Base-by-base conservation (phyloP, 2,113 vertebrate species). In the Clinocottus analis region DNA sequence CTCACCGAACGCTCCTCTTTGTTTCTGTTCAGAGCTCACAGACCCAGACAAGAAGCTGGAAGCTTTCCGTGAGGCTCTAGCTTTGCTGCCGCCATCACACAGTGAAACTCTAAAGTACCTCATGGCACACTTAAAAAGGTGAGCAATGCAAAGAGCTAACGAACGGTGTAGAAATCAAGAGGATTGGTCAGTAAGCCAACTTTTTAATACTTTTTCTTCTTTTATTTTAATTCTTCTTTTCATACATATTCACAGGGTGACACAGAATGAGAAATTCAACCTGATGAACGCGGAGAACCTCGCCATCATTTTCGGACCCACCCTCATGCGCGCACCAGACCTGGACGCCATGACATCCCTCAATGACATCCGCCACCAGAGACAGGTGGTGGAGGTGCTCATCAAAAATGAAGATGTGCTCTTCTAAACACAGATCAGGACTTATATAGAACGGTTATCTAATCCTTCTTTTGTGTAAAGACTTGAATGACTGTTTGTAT, bases 211-310 rank as follows among this genome's bases (percentile, higher is more conserved):
- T 27, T 5, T 41, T 45, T 47, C 29, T 47, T 21, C 12, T 51
- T n/a, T 14, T 62, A n/a, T n/a, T n/a, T n/a, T n/a, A n/a, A n/a
- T 45, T 47, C 29, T 47, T 21, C 12, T 51, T n/a, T 14, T 62
- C 7, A 14, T 9, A 5, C 7, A 21, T 7, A 2, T 77, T 75
- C 69, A 1, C 94, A 99, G 98, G 94, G 97, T 99, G 79, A 97
- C 97, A 0, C 96, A 97, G 72, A 95, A 99, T 14, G 98, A 98
- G 75, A 97, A 99, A 85, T 96, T 97, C 84, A 99, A 99, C 85
- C 95, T 98, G 74, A 99, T 99, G 98, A 99, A 95, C 7, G 97
- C 97, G 4, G 98, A 99, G 92, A 99, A 99, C 91, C 96, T 99
- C 21, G 98, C 96, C 74, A 99, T 99, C 1, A 94, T 99, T 58